A percentile compares a stretch with the other conserved stretches of the same genome.
phyloP scores from a whole-genome alignment of 2,888 invertebrate species.

The Cistogaster globosa region DNA sequence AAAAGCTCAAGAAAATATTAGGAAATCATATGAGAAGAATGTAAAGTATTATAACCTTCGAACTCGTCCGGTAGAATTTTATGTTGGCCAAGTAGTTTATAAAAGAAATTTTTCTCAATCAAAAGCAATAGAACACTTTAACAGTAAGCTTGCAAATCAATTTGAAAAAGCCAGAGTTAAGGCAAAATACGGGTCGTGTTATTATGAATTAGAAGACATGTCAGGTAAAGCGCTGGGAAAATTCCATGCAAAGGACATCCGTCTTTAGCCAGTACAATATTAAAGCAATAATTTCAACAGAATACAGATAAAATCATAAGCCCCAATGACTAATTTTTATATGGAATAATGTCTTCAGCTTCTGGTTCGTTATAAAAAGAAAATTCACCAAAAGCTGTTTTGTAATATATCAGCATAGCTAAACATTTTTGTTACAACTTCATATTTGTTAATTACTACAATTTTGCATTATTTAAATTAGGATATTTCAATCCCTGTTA shows the following conservation, averaged over 20 bases:
- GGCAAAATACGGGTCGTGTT: constrained; percentile 6
- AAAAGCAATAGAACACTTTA: background rate
- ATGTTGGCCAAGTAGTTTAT: constrained; percentile 18
- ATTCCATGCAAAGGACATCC: constrained; percentile 11
- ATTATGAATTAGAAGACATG: constrained; percentile 15
- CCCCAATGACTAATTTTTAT: too few species aligned
- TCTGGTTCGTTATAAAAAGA: background rate
- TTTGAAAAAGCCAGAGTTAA: background rate
- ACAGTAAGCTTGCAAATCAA: background rate
- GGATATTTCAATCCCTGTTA: too few species aligned
- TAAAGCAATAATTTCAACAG: background rate
- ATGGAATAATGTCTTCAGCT: constrained; percentile 4
- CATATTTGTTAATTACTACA: too few species aligned
- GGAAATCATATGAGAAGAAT: background rate
- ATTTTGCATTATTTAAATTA: too few species aligned
- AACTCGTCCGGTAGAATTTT: background rate
- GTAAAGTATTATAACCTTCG: constrained; percentile 7
- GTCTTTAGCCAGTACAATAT: background rate
- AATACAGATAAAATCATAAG: too few species aligned
- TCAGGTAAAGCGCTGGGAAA: background rate
- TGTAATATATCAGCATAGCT: background rate
- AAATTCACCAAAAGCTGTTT: constrained; percentile 19
- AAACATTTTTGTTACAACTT: too few species aligned
- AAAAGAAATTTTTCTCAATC: constrained; percentile 26
- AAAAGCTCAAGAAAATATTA: background rate